Evolutionary conservation across 2,113 vertebrate species (phyloP), one percentile per base, ranked within the genome.

Genomic region (Budorcas taxicolor): DNA sequence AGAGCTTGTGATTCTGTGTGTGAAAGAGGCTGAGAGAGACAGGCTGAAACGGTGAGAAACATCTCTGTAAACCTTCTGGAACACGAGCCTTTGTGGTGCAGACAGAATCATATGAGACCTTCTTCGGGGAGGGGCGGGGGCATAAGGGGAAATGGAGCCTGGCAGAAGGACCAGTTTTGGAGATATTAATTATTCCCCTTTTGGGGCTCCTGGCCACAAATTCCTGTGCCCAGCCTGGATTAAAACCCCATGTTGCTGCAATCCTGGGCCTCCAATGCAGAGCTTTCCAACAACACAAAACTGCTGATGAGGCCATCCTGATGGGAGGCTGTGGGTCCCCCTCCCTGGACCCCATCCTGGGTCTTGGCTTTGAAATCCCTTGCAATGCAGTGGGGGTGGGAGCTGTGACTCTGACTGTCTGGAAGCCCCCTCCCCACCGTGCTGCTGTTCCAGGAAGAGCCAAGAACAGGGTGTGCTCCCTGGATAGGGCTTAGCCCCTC

Each of bases 241-340:
- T 97, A 98, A 99, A 98, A 98, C 95, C 97, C 97, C 83, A 84
- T 96, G 95, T 98, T 98, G 97, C 95, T 98, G 98, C 98, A 98
- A 98, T 97, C 96, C 93, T 90, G 91, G 98, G 98, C 98, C 98
- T 98, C 98, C 98, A 98, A 57, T 98, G 97, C 97, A 98, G 98
- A 98, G 97, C 97, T 97, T 98, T 98, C 98, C 98, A 99, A 98
- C 97, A 98, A 96, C 78, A 74, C 83, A 97, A 98, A 99, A 98
- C 98, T 98, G 97, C 98, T 98, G 98, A 98, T 99, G 98, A 98
- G 97, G 98, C 98, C 98, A 98, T 98, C 98, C 98, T 95, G 97
- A 96, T 96, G 95, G 96, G 97, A 97, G 97, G 95, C 97, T 96
- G 25, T 31, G 83, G 40, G 62, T 47, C 64, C 60, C 92, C 92